These are phyloP conservation scores for Acanthochromis polyacanthus DNA, from an alignment of 2,113 vertebrate species.

Conservation along the genomic window DNA sequence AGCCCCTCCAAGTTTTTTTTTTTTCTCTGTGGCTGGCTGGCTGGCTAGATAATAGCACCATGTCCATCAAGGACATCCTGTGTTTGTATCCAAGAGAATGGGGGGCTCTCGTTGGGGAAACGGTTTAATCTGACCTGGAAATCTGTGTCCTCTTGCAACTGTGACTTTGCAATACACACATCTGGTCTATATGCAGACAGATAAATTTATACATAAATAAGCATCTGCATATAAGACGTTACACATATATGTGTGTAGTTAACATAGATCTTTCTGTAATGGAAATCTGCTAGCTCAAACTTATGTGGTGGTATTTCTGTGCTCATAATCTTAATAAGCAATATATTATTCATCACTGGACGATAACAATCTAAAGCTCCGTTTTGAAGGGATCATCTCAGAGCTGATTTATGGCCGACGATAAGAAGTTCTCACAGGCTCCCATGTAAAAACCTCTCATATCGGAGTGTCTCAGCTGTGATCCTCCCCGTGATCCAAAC, in stretches of 20 bases:
- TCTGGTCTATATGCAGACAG: slow-evolving; percentile 48
- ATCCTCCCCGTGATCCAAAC: slow-evolving; percentile 67
- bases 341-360: not conserved
- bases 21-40: slow-evolving; percentile 75
- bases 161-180: slow-evolving; percentile 72
- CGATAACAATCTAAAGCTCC: not conserved
- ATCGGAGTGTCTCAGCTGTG: slow-evolving; percentile 56
- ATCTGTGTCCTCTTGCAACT: slow-evolving; percentile 86
- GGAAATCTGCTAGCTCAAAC: not conserved
- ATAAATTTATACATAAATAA: slow-evolving; percentile 39
- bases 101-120: slow-evolving; percentile 87
- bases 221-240: slow-evolving; percentile 1
- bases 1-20: slow-evolving; percentile 78
- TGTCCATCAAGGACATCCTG: slow-evolving; percentile 97
- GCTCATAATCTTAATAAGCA: not conserved
- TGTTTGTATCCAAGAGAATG: slow-evolving; percentile 96
- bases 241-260: not conserved
- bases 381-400: not conserved
- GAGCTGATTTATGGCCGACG: slow-evolving; percentile 18
- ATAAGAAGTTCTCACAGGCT: slow-evolving; percentile 45
- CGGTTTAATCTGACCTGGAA: slow-evolving; percentile 85
- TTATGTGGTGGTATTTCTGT: rapidly evolving
- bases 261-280: not conserved
- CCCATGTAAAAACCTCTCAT: slow-evolving; percentile 41
- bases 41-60: slow-evolving; percentile 90